Base-by-base conservation (phyloP, 1,140 invertebrate species). In the Drosophila pachea region DNA sequence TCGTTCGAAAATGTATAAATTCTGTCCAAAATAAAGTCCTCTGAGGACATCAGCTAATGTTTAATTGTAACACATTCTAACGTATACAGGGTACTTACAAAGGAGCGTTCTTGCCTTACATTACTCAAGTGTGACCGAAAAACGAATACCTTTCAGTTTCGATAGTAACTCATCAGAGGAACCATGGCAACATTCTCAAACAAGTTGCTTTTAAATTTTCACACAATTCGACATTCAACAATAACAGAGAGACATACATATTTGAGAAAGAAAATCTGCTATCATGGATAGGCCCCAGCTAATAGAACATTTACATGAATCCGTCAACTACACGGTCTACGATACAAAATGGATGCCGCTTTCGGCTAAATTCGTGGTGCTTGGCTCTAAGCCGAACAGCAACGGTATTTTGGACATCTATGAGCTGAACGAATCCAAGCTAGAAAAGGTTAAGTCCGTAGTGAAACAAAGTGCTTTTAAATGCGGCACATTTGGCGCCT, bases 291-390 rank as follows among this genome's bases (percentile, higher is more conserved):
- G 97, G 73, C 96, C 97, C 0, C 96, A 97, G 90, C 95, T 98
- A 73, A 96, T 98, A 73, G 93, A 94, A 61, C 96, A 98, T 87
- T 91, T 94, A 12, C 95, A 98, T 86, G 95, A 96, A 89, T 91
- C 93, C 33, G 83, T 98, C 2, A 93, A 95, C 87, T 98, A 95
- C 90, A 96, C 96, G 5, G 86, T 98, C 12, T 98, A 97, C 89
- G 97, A 98, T 86, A 92, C 93, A n/a, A 96, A 96, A 91, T 98
- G 97, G 97, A 94, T 99, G 78, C 97, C 97, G 1, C 94, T 94
- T 75, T 97, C 96, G 7, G 94, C 97, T 0, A 98, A 98, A 90
- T 96, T 98, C 89, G 93, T 98, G 59, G 92, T 95, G 31, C 90
- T 98, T 38, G 97, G 97, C n/a, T 95, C 93, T 47, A 92, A 95